These are phyloP conservation scores for Gonatopus flavifemur DNA, from an alignment of 1,140 invertebrate genomes.

Conservation along the genomic window DNA sequence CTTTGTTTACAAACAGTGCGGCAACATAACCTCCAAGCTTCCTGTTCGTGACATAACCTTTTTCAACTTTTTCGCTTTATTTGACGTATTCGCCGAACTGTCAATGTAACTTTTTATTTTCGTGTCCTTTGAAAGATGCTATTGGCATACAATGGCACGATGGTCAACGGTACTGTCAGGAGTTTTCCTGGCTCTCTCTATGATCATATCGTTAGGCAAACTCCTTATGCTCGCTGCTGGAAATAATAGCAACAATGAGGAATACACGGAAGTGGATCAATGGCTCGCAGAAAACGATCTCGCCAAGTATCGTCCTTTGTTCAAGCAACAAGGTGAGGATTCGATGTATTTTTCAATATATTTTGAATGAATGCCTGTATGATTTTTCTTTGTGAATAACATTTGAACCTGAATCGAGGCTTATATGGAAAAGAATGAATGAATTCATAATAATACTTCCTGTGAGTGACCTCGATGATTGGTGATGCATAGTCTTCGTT, in stretches of 20 bases:
- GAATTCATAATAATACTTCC: no score
- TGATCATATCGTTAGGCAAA: conserved; percentile 54
- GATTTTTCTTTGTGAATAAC: no score
- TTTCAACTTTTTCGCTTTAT: no score
- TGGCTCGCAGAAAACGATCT: conserved; percentile 74
- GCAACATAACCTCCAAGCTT: conserved; percentile 27
- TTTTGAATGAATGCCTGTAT: no score
- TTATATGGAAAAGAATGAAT: no score
- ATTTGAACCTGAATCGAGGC: no score
- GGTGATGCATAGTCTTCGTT: no score
- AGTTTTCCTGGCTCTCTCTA: conserved; percentile 53
- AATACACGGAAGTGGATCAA: conserved; percentile 65
- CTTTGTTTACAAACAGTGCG: conserved; percentile 39
- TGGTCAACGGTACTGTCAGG: conserved; percentile 56
- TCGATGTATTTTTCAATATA: no score
- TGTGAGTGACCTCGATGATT: no score
- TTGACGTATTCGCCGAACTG: no score
- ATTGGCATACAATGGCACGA: conserved; percentile 50
- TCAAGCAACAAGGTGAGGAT: conserved; percentile 69
- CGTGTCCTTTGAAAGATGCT: conserved; percentile 35
- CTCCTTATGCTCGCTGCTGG: conserved; percentile 50
- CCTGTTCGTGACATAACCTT: no score
- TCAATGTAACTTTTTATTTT: neutral
- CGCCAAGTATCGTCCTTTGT: conserved; percentile 67
- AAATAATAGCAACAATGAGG: conserved; percentile 55